Evolutionary conservation across 2,797 vertebrate species (phyloP).

Genomic region (Parambassis ranga): DNA sequence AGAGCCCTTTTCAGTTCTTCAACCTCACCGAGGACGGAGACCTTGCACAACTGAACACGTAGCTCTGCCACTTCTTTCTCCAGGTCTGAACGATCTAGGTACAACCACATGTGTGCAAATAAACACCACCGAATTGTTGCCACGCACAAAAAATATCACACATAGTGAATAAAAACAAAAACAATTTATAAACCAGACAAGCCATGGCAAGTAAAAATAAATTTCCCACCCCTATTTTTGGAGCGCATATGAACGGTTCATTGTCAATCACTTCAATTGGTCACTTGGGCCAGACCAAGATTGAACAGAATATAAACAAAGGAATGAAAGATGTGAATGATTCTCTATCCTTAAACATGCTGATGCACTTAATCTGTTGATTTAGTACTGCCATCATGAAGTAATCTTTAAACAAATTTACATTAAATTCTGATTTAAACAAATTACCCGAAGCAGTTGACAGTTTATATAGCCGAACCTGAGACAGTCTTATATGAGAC

Average conservation of each 20-base stretch:
- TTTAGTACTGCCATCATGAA: background rate
- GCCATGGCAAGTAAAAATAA: too few relatives aligned
- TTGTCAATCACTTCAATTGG: slow-evolving; percentile 10
- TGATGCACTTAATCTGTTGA: background rate
- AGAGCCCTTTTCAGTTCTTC: slow-evolving; percentile 85
- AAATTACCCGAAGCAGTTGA: too few relatives aligned
- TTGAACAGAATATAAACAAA: background rate
- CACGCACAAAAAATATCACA: background rate
- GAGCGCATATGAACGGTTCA: too few relatives aligned
- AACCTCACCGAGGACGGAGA: slow-evolving; percentile 78
- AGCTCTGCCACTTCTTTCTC: slow-evolving; percentile 86
- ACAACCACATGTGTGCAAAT: background rate
- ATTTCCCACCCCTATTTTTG: too few relatives aligned
- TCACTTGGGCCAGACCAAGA: slow-evolving; percentile 1
- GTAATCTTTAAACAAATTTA: background rate
- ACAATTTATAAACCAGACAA: too few relatives aligned
- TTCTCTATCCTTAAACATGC: background rate
- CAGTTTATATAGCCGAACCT: too few relatives aligned
- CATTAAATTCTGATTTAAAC: background rate
- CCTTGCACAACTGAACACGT: slow-evolving; percentile 80
- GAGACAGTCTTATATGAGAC: background rate
- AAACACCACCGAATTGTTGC: background rate
- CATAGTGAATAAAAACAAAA: background rate
- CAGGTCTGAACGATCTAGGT: slow-evolving; percentile 68
- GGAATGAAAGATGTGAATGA: background rate